phyloP scores from a whole-genome alignment of 1,140 invertebrate genomes.

The Doryteuthis pealeii region DNA sequence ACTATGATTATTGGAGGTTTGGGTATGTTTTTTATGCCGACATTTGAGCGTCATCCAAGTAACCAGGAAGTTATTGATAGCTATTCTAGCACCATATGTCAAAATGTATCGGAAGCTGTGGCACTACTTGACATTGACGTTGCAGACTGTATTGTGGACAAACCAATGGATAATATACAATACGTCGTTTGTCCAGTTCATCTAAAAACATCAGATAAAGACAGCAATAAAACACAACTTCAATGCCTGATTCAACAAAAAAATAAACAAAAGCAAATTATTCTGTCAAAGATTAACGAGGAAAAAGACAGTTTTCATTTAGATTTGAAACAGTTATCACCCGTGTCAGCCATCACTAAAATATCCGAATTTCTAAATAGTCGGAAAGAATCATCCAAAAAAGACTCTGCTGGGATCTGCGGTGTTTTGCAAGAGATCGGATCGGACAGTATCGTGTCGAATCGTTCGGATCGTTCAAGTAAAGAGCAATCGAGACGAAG shows the following conservation, averaged over 20 bases:
- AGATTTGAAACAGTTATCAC: constrained; percentile 43
- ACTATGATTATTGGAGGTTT: constrained; percentile 48
- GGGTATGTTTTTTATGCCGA: constrained; percentile 50
- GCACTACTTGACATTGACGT: constrained; percentile 53
- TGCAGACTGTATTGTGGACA: constrained; percentile 44
- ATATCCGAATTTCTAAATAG: constrained; percentile 9
- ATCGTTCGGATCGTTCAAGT: constrained; percentile 37
- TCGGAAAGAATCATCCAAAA: constrained; percentile 19
- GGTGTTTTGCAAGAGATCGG: constrained; percentile 30
- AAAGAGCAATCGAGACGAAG: constrained; percentile 25
- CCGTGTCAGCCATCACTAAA: constrained; percentile 25
- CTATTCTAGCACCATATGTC: constrained; percentile 40
- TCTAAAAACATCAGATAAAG: constrained; percentile 40
- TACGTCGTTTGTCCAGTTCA: constrained; percentile 42
- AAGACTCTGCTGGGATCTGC: constrained; percentile 20
- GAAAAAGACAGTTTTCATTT: constrained; percentile 45
- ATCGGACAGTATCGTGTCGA: constrained; percentile 44
- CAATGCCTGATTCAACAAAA: constrained; percentile 52
- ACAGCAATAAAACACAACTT: constrained; percentile 45
- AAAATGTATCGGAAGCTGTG: constrained; percentile 47
- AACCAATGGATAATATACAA: constrained; percentile 46
- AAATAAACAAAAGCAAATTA: constrained; percentile 47
- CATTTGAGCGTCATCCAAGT: constrained; percentile 47
- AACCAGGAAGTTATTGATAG: constrained; percentile 50
- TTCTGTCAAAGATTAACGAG: constrained; percentile 51